Base-by-base conservation (phyloP, 1,140 invertebrate species). In the Plodia interpunctella region DNA sequence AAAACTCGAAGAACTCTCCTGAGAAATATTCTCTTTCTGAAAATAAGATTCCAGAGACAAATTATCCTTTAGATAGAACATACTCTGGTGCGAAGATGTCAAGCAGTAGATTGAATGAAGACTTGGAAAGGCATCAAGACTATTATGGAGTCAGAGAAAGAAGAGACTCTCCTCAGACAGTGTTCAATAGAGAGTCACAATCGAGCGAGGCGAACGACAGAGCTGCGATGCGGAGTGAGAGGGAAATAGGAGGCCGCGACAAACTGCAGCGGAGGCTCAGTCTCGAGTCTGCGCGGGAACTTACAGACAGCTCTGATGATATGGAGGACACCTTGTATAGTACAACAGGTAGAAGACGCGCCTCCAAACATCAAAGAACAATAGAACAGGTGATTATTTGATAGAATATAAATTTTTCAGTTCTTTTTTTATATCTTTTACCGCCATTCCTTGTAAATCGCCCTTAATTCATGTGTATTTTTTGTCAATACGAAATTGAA, bases 271-370 rank as follows among this genome's bases (percentile, higher is more conserved):
- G 94, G 54, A 87, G 94, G 17, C 82, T 94, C 28, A 94, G 94
- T 19, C 72, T 95, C n/a, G 94, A 95, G 70, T 94, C 94, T 0
- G 93, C 93, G 8, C 80, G 93, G 20, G 94, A 94, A 51, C 78
- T 94, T 9, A 94, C 93, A 0, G 94, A 95, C 66, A 94, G 91
- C 68, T 92, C 93, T 13, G 94, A 93, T 62, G 94, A 92, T 52
- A 79, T 91, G 20, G 92, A 93, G 63, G 91, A 90, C 60, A 83
- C 82, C 11, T 63, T 83, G 60, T 91, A 90, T 72, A 90, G 88
- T 62, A 90, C 90, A 6, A 90, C 88, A 10, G 89, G 90, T 0
- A 70, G 89, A 44, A 69, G 88, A 35, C 78, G 91, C 64, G 90
- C 91, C 21, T 90, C 91, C 4, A 91, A 92, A 52, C 92, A 91